These are phyloP conservation scores for Macroglossus sobrinus DNA, from an alignment of 2,113 vertebrate genomes.

Conservation along the genomic window DNA sequence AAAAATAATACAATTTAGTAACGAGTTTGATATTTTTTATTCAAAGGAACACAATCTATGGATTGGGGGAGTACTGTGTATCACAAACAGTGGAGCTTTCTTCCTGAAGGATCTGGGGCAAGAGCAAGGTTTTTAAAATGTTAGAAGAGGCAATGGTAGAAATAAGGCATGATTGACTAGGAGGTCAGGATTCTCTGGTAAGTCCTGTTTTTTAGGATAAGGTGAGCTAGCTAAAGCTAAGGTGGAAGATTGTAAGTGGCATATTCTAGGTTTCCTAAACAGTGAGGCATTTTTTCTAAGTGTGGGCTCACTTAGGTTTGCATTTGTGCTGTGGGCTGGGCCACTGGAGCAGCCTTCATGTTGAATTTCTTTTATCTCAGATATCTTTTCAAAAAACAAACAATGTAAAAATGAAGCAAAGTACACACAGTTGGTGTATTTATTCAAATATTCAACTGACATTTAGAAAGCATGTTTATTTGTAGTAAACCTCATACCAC, in stretches of 20 bases:
- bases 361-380: background rate
- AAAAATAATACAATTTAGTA: background rate
- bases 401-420: constrained; percentile 15
- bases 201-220: background rate
- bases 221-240: background rate
- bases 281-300: background rate
- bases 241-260: background rate
- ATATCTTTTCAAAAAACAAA: background rate
- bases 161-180: background rate
- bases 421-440: background rate
- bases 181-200: background rate
- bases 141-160: background rate
- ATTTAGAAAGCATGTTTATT: background rate
- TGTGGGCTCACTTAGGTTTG: background rate
- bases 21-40: background rate
- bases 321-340: background rate
- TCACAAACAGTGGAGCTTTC: background rate
- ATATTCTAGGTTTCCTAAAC: background rate
- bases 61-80: background rate
- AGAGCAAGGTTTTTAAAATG: background rate
- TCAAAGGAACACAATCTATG: background rate
- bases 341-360: background rate
- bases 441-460: background rate
- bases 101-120: background rate
- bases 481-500: background rate